Percentiles rank a stretch among this genome's conserved stretches.
Evolutionary conservation across 2,888 invertebrate species (phyloP).

Genomic region (Pecten maximus): DNA sequence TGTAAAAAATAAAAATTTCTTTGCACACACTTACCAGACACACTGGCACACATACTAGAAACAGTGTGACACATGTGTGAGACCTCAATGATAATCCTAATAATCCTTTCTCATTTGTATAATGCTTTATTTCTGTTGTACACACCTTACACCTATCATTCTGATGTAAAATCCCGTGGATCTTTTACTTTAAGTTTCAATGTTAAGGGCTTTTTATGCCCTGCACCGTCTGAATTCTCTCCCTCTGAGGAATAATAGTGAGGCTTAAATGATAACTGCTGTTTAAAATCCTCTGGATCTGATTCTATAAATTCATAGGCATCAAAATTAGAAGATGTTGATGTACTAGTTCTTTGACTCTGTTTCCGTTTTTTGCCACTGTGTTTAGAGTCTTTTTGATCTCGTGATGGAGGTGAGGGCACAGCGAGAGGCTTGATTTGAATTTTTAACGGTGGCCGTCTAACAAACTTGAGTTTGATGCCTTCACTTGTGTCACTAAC

Average conservation of each 20-base stretch:
- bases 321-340: slow-evolving; percentile 49
- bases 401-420: slow-evolving; percentile 45
- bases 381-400: slow-evolving; percentile 52
- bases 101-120: not conserved
- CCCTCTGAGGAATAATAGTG: slow-evolving; percentile 61
- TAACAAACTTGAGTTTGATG: slow-evolving; percentile 81
- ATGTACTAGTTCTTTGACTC: slow-evolving; percentile 46
- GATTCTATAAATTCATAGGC: slow-evolving; percentile 63
- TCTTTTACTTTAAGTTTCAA: slow-evolving; percentile 61
- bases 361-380: slow-evolving; percentile 61
- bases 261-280: slow-evolving; percentile 50
- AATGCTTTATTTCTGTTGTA: not conserved
- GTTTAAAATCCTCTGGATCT: slow-evolving; percentile 63
- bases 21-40: no score
- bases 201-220: slow-evolving; percentile 59
- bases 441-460: slow-evolving; percentile 59
- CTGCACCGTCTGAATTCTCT: slow-evolving; percentile 62
- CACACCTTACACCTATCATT: slow-evolving; percentile 38
- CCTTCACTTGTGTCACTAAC: slow-evolving; percentile 76
- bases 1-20: no score
- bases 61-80: not conserved
- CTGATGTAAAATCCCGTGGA: slow-evolving; percentile 50
- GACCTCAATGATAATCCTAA: not conserved
- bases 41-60: not conserved
- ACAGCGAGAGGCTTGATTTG: slow-evolving; percentile 50